Evolutionary conservation across 2,113 vertebrate species (phyloP).

Genomic region (Poecile atricapillus): DNA sequence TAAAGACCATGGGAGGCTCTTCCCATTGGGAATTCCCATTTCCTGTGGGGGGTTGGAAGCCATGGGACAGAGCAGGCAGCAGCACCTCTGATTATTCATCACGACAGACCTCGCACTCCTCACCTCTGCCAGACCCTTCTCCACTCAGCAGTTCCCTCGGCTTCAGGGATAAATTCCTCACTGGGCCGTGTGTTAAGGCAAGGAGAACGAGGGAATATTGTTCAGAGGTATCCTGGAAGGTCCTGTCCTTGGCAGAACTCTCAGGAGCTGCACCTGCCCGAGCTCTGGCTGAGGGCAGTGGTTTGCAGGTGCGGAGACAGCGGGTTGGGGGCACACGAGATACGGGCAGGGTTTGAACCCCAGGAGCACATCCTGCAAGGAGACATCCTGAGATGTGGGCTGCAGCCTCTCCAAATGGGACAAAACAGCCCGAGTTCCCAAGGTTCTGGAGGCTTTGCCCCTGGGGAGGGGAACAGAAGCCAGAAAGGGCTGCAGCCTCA

Average conservation of each 20-base stretch:
- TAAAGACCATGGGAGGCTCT: neutral
- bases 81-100: neutral
- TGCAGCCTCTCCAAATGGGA: neutral
- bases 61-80: neutral
- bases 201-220: rapidly evolving
- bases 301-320: neutral
- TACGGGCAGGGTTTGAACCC: rapidly evolving
- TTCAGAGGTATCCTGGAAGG: neutral
- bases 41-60: neutral
- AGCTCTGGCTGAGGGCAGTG: neutral
- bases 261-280: neutral
- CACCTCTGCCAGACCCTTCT: neutral
- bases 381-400: neutral
- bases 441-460: neutral
- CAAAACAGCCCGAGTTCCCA: neutral
- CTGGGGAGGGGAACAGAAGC: neutral
- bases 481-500: neutral
- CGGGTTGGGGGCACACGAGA: rapidly evolving
- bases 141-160: neutral
- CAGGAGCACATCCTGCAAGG: neutral
- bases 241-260: neutral
- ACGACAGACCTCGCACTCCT: neutral
- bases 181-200: neutral
- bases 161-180: neutral
- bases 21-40: neutral